These are phyloP conservation scores for Pyxicephalus adspersus DNA, from an alignment of 2,113 vertebrate species.

Conservation along the genomic window DNA sequence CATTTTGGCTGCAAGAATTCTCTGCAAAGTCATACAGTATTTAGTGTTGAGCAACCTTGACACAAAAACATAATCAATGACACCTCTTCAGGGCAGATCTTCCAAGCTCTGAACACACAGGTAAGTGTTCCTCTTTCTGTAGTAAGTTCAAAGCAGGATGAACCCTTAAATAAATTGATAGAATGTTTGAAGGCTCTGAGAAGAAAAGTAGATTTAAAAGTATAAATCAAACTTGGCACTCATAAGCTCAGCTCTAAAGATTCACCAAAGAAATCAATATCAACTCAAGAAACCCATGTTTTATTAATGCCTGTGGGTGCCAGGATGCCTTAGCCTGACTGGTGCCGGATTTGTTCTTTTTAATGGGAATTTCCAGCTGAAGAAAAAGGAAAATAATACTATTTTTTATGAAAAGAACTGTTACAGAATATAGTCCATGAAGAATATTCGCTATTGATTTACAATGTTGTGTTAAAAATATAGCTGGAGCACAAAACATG, in stretches of 20 bases:
- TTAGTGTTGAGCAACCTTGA: background rate
- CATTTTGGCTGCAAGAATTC: background rate
- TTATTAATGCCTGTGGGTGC: slow-evolving; percentile 27
- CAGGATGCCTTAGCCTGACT: slow-evolving; percentile 15
- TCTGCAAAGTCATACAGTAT: background rate
- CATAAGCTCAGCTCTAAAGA: slow-evolving; percentile 36
- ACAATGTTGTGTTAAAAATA: too few species aligned
- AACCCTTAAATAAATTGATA: slow-evolving; percentile 34
- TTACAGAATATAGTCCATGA: too few species aligned
- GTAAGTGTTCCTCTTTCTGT: slow-evolving; percentile 9
- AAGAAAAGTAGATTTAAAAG: slow-evolving; percentile 39
- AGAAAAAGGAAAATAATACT: background rate
- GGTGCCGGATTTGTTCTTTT: slow-evolving; percentile 3
- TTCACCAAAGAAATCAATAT: slow-evolving; percentile 42
- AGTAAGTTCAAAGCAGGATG: slow-evolving; percentile 21
- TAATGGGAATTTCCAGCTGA: slow-evolving; percentile 28
- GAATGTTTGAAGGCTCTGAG: slow-evolving; percentile 23
- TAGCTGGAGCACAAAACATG: too few species aligned
- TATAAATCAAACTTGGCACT: slow-evolving; percentile 46
- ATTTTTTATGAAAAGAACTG: too few species aligned
- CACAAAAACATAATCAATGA: slow-evolving; percentile 26
- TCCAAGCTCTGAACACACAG: background rate
- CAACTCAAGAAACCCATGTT: slow-evolving; percentile 40
- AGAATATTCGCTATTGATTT: too few species aligned
- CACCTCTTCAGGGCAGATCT: background rate